These are phyloP conservation scores for Cyphomyrmex costatus DNA, from an alignment of 1,140 invertebrate species.

Conservation along the genomic window DNA sequence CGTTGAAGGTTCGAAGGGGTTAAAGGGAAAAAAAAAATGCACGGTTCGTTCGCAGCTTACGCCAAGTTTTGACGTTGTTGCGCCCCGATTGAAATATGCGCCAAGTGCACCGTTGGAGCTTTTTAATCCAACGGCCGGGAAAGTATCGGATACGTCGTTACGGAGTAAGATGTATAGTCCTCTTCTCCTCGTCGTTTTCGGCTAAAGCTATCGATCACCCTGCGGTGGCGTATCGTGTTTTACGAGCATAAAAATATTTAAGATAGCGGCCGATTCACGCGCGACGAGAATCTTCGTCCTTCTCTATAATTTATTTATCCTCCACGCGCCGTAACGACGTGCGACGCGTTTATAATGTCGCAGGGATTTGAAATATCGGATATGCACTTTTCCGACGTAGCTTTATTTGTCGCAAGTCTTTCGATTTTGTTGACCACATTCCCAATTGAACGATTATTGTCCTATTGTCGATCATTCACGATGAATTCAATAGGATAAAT, in stretches of 20 bases:
- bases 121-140: conserved; percentile 61
- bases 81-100: conserved; percentile 63
- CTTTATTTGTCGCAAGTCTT: neutral
- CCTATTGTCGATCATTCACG: conserved; percentile 13
- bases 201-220: conserved; percentile 58
- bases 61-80: conserved; percentile 65
- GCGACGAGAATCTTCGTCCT: conserved; percentile 9
- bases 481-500: conserved; percentile 18
- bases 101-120: conserved; percentile 58
- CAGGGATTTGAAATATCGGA: neutral
- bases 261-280: conserved; percentile 39
- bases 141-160: conserved; percentile 64
- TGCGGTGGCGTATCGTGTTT: conserved; percentile 61
- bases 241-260: conserved; percentile 63
- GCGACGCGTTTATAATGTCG: conserved; percentile 12
- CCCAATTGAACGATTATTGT: neutral
- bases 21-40: conserved; percentile 37
- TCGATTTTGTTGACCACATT: neutral
- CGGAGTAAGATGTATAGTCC: conserved; percentile 64
- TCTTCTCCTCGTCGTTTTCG: conserved; percentile 58
- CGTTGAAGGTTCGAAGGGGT: conserved; percentile 43
- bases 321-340: neutral
- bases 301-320: conserved; percentile 36
- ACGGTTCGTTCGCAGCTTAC: conserved; percentile 47
- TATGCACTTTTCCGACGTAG: neutral